Evolutionary conservation across 2,113 vertebrate genomes (phyloP), one percentile per base, ranked within the genome.

Genomic region (Nicator chloris): DNA sequence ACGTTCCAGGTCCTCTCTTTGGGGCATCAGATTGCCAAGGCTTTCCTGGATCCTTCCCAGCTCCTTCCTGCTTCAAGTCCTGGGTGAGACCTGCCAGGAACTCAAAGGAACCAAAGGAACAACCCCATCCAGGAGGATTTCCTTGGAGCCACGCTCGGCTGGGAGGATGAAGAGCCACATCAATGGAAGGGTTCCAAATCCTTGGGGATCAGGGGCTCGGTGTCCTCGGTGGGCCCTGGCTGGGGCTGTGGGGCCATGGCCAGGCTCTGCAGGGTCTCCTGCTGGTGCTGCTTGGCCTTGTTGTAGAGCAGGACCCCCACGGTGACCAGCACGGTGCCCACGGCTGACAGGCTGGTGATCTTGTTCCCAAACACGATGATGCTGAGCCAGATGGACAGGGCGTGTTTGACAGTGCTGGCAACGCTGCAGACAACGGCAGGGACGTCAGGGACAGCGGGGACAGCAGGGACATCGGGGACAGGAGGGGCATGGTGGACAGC

Each of bases 331-430:
- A 97, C 45, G 0, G 99, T 99, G 64, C 99, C 99, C 0, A 97
- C 23, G 11, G 99, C 99, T 0, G 99, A 99, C 86, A 99, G 98
- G 91, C 98, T 92, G 13, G 98, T 99, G 96, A 99, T 98, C 37
- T 97, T 98, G 97, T 99, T 99, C 39, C 98, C 99, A 39, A 99
- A 99, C 35, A 99, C 96, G 26, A 99, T 98, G 97, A 99, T 97
- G 94, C 99, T 99, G 44, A 99, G 98, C 99, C 99, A 99, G 70
- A 99, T 98, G 7, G 99, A 99, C 93, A 99, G 82, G 14, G 99
- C 99, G 3, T 99, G 99, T 83, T 99, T 99, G 93, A 99, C 99
- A 0, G 99, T 99, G 90, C 99, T 99, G 83, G 99, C 99, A 12
- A 99, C 99, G 17, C 99, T 99, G 97, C 12, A 0, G 71, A 2